Percentiles rank a stretch among this genome's conserved stretches.
Conservation (phyloP, 2,888 invertebrate species). For the Orchesellides sinensis region DNA sequence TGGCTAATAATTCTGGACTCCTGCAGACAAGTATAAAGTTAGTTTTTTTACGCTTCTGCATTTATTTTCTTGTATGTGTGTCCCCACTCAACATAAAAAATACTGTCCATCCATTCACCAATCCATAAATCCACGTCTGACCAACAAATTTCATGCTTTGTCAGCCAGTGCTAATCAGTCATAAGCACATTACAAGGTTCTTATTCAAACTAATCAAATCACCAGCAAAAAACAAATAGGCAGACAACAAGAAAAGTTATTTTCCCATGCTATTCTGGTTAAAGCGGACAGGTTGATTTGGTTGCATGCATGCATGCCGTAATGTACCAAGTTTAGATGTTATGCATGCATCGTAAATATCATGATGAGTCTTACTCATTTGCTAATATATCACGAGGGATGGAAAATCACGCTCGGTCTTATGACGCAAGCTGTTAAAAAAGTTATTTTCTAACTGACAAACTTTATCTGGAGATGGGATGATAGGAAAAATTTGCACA, state of each 20-base stretch:
- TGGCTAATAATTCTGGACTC: too few relatives aligned
- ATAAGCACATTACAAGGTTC: constrained; percentile 23
- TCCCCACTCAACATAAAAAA: too few relatives aligned
- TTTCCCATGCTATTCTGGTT: background rate
- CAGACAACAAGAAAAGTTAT: background rate
- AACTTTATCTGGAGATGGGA: background rate
- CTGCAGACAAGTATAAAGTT: too few relatives aligned
- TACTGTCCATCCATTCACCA: too few relatives aligned
- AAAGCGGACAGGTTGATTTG: background rate
- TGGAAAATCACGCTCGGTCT: background rate
- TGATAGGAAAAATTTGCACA: background rate
- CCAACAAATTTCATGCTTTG: constrained; percentile 17
- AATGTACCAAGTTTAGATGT: too few relatives aligned
- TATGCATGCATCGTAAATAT: too few relatives aligned
- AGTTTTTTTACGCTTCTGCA: too few relatives aligned
- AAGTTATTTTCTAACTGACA: background rate
- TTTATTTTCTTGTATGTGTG: too few relatives aligned
- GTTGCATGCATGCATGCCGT: background rate
- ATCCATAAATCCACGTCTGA: too few relatives aligned
- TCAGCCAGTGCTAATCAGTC: constrained; percentile 25
- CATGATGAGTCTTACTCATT: too few relatives aligned
- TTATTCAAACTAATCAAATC: constrained; percentile 23
- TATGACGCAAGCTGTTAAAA: background rate
- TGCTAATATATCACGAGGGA: background rate
- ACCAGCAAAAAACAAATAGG: constrained; percentile 5